These are phyloP conservation scores for Volucella bombylans DNA, from an alignment of 2,888 invertebrate species.

Conservation along the genomic window DNA sequence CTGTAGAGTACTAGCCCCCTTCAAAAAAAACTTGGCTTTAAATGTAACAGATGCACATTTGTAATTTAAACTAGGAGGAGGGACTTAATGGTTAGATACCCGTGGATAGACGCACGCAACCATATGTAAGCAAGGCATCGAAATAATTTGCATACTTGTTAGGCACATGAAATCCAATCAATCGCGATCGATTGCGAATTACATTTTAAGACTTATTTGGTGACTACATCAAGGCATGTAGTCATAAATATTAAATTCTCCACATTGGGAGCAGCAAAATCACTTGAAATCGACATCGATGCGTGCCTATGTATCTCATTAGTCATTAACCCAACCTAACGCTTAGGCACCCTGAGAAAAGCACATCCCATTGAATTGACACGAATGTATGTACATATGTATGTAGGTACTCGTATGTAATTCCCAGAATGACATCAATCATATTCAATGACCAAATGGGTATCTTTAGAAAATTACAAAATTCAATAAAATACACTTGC, in stretches of 20 bases:
- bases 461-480: constrained; percentile 7
- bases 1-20: constrained; percentile 21
- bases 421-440: constrained; percentile 54
- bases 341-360: constrained; percentile 31
- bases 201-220: not conserved
- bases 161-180: constrained; percentile 17
- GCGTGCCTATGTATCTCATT: too few species aligned
- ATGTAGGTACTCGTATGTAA: too few species aligned
- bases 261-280: constrained; percentile 1
- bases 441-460: constrained; percentile 61
- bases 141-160: constrained; percentile 39
- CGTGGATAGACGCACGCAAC: not conserved
- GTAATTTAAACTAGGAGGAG: constrained; percentile 46
- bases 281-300: constrained; percentile 2
- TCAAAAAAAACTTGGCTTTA: not conserved
- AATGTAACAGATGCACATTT: constrained; percentile 12
- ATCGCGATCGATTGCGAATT: not conserved
- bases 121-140: not conserved
- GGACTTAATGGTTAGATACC: constrained; percentile 19
- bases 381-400: too few species aligned
- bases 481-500: constrained; percentile 17
- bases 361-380: constrained; percentile 13
- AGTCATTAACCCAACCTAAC: constrained; percentile 6
- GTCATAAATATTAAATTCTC: constrained; percentile 25
- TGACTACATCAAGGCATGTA: not conserved